Conservation (phyloP, 2,113 vertebrate species). For the Neomonachus schauinslandi region DNA sequence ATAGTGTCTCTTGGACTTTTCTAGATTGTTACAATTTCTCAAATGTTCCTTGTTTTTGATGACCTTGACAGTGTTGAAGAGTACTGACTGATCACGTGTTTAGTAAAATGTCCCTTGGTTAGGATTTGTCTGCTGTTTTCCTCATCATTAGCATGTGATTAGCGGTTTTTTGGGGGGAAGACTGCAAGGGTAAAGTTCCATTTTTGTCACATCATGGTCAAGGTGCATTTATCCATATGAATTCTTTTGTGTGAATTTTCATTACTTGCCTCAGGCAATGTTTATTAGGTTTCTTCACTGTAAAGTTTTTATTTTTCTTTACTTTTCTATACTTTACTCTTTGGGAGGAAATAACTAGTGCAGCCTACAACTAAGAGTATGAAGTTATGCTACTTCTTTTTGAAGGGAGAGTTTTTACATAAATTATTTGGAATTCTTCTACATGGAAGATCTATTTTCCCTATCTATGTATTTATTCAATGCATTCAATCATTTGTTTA, state of each 20-base stretch:
- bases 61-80: neutral
- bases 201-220: neutral
- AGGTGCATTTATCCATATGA: too few species aligned
- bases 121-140: neutral
- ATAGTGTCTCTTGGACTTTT: neutral
- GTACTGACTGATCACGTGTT: neutral
- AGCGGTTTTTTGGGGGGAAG: neutral
- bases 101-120: neutral
- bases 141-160: neutral
- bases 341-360: neutral
- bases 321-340: neutral
- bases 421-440: neutral
- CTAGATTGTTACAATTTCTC: neutral
- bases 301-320: neutral
- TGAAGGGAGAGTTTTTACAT: neutral
- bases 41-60: neutral
- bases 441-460: neutral
- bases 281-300: neutral
- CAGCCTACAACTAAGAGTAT: neutral
- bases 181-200: neutral
- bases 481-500: neutral
- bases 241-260: too few species aligned
- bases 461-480: neutral
- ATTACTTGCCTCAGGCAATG: neutral
- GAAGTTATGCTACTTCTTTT: neutral